Evolutionary conservation across 1,140 invertebrate species (phyloP), one percentile per base, ranked within the genome.

Genomic region (Drosophila murphyi): DNA sequence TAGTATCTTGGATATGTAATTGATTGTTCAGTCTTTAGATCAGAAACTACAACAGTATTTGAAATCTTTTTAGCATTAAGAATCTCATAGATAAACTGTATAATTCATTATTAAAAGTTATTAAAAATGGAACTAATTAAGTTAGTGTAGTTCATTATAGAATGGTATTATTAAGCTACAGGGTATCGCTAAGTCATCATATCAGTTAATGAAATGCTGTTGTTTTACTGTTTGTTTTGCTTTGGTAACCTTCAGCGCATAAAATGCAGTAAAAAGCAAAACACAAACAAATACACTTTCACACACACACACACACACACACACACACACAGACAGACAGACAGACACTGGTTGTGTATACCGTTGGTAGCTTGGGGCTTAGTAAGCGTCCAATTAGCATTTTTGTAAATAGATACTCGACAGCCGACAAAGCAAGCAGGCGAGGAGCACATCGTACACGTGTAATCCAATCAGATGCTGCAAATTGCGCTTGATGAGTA

Each of bases 391-490:
- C 76, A 83, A 83, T 83, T 83, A 79, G 80, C 80, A 76, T 78
- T 78, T 50, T 78, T 55, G 69, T 62, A 70, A 71, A 74, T 70
- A 56, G 65, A 80, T 69, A 81, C 47, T 43, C 51, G 45, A 65
- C n/a, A 48, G 39, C 41, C 8, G 67, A 43, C 35, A 47, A 41
- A 45, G 47, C 48, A 41, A 35, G 41, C 29, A 20, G 34, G 20
- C 29, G 41, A 35, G 10, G 10, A 45, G 31, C 10, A 34, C n/a
- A 47, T 3, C 32, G 52, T 74, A 74, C 70, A 61, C 61, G 64
- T 82, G 80, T 82, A 82, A 82, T 82, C 80, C 76, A 82, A 82
- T 82, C 75, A 75, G 74, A 82, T 78, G 74, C 80, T 70, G 67
- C 57, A 70, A 74, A 82, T 78, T 78, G 75, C 64, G 57, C 81